Base-by-base conservation (phyloP, 2,888 invertebrate species). In the Athetis lepigone region DNA sequence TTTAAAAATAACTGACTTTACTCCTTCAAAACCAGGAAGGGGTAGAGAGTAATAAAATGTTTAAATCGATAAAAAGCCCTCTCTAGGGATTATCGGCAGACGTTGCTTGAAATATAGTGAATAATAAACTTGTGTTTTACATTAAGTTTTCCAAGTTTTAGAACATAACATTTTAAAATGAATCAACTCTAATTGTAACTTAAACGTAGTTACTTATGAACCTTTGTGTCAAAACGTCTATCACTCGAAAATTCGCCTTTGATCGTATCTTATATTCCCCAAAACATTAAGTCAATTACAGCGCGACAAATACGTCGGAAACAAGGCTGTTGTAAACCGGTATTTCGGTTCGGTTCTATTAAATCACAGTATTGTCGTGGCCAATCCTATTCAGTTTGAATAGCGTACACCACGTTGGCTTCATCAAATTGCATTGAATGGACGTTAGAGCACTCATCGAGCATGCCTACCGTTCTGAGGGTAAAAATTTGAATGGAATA, bases 401-500 rank as follows among this genome's bases (percentile, higher is more conserved):
- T 90, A 81, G 90, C 85, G 85, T 82, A 86, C 89, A 89, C 85
- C 85, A 87, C 85, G 84, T 84, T 89, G 87, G 93, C 92, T 92
- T 92, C 93, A 93, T 93, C 93, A 92, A 95, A 94, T 94, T 93
- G 93, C 92, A 92, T 83, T 92, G 90, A 94, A 92, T 90, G 91
- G 89, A 87, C 90, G 92, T 89, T 90, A 90, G 92, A 91, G 92
- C 90, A 90, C 94, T 93, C 91, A 86, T 92, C 86, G 90, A 90
- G 86, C 90, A 88, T 88, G 83, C 86, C 84, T 84, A 78, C 75
- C 81, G 86, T 82, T 85, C 82, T 85, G 88, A 88, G 94, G 93
- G 92, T 91, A 94, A 95, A 95, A 95, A 94, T 94, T 93, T 94
- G 93, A 94, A 95, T 95, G 89, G 92, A 88, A 90, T 90, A 90